Percentiles rank a stretch among this genome's conserved stretches.
Conservation (phyloP, 2,113 vertebrate species). For the Mirza zaza region DNA sequence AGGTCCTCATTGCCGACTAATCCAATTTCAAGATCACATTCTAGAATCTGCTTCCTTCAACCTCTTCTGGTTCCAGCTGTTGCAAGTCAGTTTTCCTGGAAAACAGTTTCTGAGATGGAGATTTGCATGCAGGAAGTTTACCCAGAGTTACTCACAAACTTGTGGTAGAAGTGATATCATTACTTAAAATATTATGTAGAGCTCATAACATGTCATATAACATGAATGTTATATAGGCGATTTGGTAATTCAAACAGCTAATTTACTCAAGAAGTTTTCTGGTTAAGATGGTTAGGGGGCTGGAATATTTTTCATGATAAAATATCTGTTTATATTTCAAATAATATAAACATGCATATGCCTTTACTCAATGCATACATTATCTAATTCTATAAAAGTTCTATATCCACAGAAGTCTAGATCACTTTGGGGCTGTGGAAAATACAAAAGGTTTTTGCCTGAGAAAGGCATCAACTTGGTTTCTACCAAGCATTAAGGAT, state of each 20-base stretch:
- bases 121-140: background rate
- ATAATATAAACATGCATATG: background rate
- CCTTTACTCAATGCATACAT: background rate
- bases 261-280: background rate
- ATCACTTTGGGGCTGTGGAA: background rate
- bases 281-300: background rate
- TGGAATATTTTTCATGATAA: background rate
- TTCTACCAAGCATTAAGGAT: background rate
- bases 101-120: background rate
- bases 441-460: background rate
- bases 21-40: background rate
- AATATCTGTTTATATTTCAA: conserved; percentile 23
- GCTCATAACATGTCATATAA: background rate
- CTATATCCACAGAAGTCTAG: background rate
- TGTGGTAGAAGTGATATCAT: background rate
- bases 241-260: background rate
- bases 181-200: background rate
- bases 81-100: background rate
- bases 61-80: background rate
- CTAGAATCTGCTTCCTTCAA: background rate
- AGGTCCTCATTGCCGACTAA: background rate
- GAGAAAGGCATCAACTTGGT: background rate
- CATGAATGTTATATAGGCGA: background rate
- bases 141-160: background rate
- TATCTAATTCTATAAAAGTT: background rate